phyloP scores from a whole-genome alignment of 2,888 invertebrate species.

The Sisyra terminalis region DNA sequence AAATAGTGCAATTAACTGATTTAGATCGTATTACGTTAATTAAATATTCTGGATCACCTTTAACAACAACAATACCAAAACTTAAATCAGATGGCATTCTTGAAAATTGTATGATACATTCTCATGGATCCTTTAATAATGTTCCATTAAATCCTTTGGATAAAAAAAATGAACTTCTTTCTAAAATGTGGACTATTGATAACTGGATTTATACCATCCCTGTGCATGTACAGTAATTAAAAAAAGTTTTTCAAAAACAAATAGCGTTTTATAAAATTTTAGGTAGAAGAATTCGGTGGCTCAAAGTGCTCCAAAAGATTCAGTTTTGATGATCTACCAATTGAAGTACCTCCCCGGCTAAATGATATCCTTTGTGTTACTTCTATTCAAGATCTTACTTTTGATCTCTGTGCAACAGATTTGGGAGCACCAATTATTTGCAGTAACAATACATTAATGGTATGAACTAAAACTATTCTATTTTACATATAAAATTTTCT shows the following conservation, averaged over 20 bases:
- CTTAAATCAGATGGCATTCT: too few species aligned
- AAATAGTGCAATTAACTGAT: too few species aligned
- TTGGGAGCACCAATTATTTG: slow-evolving; percentile 8
- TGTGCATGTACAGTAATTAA: neutral
- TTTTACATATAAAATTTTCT: neutral
- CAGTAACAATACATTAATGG: neutral
- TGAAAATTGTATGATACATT: too few species aligned
- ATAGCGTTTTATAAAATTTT: neutral
- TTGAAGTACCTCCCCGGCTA: neutral
- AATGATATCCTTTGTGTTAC: neutral
- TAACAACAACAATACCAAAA: too few species aligned
- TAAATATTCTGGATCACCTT: too few species aligned
- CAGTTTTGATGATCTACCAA: neutral
- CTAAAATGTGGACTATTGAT: too few species aligned
- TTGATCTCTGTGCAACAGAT: slow-evolving; percentile 7
- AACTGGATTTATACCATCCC: neutral
- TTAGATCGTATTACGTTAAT: too few species aligned
- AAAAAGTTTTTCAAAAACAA: neutral
- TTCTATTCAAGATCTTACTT: neutral
- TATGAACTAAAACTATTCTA: neutral
- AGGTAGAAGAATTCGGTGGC: neutral
- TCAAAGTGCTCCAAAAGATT: neutral
- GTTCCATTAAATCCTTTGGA: too few species aligned
- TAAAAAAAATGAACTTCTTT: too few species aligned
- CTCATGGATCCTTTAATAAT: too few species aligned